phyloP scores from a whole-genome alignment of 2,797 vertebrate genomes.

The Chloroceryle inda region DNA sequence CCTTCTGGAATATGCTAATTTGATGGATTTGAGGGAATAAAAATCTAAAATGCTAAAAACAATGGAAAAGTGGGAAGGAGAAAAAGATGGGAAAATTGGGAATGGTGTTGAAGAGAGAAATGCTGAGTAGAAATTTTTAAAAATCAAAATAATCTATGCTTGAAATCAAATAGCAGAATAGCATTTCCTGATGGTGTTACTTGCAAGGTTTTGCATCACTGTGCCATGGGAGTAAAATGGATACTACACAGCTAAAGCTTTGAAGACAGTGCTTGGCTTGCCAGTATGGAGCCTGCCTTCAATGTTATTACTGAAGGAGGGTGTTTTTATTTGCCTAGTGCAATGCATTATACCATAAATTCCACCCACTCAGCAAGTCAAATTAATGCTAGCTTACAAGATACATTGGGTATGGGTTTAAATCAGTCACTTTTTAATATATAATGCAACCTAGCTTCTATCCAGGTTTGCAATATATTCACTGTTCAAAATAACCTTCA shows the following conservation, averaged over 20 bases:
- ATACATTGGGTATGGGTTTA: conserved; percentile 82
- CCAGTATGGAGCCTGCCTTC: conserved; percentile 66
- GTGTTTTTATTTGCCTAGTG: conserved; percentile 82
- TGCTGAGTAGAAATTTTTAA: not conserved
- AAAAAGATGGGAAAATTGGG: not conserved
- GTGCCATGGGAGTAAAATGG: not conserved
- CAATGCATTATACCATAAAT: conserved; percentile 82
- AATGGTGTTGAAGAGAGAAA: not conserved
- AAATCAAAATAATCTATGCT: not conserved
- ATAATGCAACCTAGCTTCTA: conserved; percentile 76
- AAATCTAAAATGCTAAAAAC: not conserved
- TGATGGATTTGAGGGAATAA: not conserved
- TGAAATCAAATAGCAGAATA: not conserved
- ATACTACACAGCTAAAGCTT: not conserved
- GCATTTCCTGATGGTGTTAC: not conserved
- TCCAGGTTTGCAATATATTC: conserved; percentile 80
- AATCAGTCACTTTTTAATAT: conserved; percentile 83
- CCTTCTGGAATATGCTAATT: not conserved
- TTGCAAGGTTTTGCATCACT: not conserved
- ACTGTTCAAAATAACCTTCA: conserved; percentile 59
- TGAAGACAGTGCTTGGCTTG: conserved; percentile 66
- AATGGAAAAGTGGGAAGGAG: not conserved
- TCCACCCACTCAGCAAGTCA: conserved; percentile 82
- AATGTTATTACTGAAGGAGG: conserved; percentile 78
- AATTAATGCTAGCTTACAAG: conserved; percentile 83